Conservation (phyloP, 2,113 vertebrate genomes). For the Paracanthobrama guichenoti region DNA sequence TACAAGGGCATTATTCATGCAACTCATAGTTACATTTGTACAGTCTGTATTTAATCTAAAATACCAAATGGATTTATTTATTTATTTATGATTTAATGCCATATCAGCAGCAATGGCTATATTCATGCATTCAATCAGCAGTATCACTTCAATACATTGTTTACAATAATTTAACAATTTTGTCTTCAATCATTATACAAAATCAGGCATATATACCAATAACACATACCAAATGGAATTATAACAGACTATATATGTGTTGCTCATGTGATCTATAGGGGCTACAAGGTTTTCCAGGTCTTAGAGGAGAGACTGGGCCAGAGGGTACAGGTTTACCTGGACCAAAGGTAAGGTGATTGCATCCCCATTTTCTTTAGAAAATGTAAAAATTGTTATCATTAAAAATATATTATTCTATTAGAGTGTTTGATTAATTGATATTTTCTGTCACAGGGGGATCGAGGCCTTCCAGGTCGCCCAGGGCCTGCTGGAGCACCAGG, state of each 20-base stretch:
- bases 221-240: neutral
- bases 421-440: neutral
- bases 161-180: no score
- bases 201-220: no score
- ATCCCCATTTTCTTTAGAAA: neutral
- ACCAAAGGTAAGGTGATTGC: constrained; percentile 76
- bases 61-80: no score
- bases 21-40: neutral
- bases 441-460: constrained; percentile 76
- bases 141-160: no score
- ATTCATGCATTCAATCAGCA: no score
- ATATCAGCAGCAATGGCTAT: no score
- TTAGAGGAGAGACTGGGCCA: constrained; percentile 76
- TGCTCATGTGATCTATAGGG: constrained; percentile 70
- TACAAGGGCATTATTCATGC: neutral
- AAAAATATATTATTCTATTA: neutral
- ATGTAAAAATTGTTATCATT: neutral
- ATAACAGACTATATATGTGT: constrained; percentile 10
- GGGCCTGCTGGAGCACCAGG: constrained; percentile 76
- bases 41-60: neutral
- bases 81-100: no score
- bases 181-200: no score
- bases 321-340: constrained; percentile 81
- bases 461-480: constrained; percentile 71
- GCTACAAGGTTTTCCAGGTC: constrained; percentile 74